Base-by-base conservation (phyloP, 2,113 vertebrate species). In the Siniperca chuatsi region DNA sequence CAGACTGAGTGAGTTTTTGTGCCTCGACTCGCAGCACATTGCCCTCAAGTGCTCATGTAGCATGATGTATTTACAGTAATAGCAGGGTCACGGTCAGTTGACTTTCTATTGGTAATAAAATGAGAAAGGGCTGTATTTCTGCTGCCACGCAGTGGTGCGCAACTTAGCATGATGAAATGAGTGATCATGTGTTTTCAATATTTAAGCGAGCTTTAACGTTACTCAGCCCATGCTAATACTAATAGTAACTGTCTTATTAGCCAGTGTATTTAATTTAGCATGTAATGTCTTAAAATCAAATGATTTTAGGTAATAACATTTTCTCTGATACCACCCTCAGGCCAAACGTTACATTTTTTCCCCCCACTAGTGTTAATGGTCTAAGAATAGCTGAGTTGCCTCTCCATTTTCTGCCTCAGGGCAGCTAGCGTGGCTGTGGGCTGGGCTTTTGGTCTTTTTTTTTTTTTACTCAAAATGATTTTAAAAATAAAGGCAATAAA, bases 1-100 rank as follows among this genome's bases (percentile, higher is more conserved):
- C 83, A 96, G 97, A 94, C 96, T 96, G 74, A 97, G 97, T 98
- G 94, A 97, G 97, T 95, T 37, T 75, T 46, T 33, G 46, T 65
- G 61, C 67, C 44, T 57, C 8, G 42, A 16, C 2, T n/a, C 23
- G 16, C 40, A 48, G 67, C 40, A n/a, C 35, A 71, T 55, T 64
- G 10, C 55, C n/a, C 46, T 46, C 29, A 37, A 37, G 40, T 65
- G 42, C 10, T 82, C 25, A 44, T 57, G 18, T 20, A 16, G 20
- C 55, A 8, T 18, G 5, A 74, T 13, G 8, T 73, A 67, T 74
- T 78, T 21, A 37, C 33, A 50, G 4, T 71, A n/a, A 81, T 6
- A 65, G 13, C 40, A 60, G 61, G 15, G n/a, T 54, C 29, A 50
- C 12, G 23, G 42, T 77, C 79, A 48, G 48, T 18, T 73, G 54